Base-by-base conservation (phyloP, 2,113 vertebrate genomes). In the Isurus oxyrinchus region DNA sequence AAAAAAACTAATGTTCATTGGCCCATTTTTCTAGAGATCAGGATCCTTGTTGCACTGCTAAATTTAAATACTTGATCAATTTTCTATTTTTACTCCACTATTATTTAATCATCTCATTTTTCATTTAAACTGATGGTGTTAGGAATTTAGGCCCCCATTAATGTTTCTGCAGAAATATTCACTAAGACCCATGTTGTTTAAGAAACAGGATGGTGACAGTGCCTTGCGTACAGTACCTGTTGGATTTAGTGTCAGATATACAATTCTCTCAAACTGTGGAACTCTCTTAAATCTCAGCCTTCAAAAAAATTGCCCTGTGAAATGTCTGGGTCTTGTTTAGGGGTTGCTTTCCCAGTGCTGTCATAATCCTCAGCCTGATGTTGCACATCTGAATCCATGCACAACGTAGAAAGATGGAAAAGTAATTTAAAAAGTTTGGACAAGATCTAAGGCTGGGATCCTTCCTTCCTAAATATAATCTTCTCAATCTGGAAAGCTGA, bases 81-180 rank as follows among this genome's bases (percentile, higher is more conserved):
- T 59, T 91, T 91, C n/a, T 84, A 84, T 44, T 49, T 44, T 49
- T 19, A 84, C 1, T 31, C 27, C 25, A 91, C 27, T 35, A n/a
- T 31, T 16, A 57, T 90, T 90, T 57, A 57, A 90, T 31, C 55
- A 14, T 90, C 3, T 90, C 27, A 31, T 90, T 61, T 61, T 61
- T 57, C 5, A 44, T 63, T 63, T 94, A 66, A 94, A 10, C 40
- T n/a, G 14, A n/a, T 44, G 35, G 66, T 23, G 0, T 23, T n/a
- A 40, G 59, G 90, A 63, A 21, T 11, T 59, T 94, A 40, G 1
- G 40, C n/a, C 59, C 21, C 59, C 19, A 40, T 8, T 2, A 94
- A 94, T 94, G 23, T 63, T 93, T 94, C 40, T 93, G 90, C 31
- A 63, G n/a, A 93, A 91, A 93, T 63, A 2, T 63, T 61, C 90